Base-by-base conservation (phyloP, 2,113 vertebrate genomes). In the Dipodomys spectabilis region DNA sequence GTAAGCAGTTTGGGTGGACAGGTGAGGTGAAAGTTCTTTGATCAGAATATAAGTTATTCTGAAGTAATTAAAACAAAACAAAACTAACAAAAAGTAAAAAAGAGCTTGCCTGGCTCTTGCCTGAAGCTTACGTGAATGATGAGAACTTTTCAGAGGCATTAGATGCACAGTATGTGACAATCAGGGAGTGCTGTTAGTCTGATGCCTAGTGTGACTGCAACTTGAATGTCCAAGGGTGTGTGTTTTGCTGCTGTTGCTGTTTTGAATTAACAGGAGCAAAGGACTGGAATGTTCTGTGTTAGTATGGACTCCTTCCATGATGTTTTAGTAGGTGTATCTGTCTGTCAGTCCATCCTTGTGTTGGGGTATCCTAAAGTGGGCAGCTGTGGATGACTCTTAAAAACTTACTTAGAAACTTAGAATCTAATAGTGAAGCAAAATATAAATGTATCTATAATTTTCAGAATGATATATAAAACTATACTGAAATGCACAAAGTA, bases 1-100 rank as follows among this genome's bases (percentile, higher is more conserved):
- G 82, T 3, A 86, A 90, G 57, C 53, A 89, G 35, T 82, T 85
- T n/a, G 78, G 45, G 23, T 81, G 64, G 62, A 83, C 44, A 22
- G 20, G 20, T 62, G n/a, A 75, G 88, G 23, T 64, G 80, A 71
- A 84, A 74, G 15, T 32, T 83, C 94, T 65, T 81, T 93, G 73
- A 57, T 68, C 67, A 62, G 28, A 68, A 81, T 80, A 27, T 15
- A 75, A 91, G 18, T 84, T 93, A 88, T 65, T 82, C 27, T 96
- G 60, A 93, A 87, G 16, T 84, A 86, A 75, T 74, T 85, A 82
- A 68, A 73, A 23, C 30, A 68, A 74, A 67, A 5, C 23, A 57
- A 39, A 15, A 39, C n/a, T 10, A 62, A 53, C 32, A 72, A 86
- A 80, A 92, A 71, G 19, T 5, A 39, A 49, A 49, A 49, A 49